Evolutionary conservation across 2,113 vertebrate genomes (phyloP).

Genomic region (Furnarius figulus): DNA sequence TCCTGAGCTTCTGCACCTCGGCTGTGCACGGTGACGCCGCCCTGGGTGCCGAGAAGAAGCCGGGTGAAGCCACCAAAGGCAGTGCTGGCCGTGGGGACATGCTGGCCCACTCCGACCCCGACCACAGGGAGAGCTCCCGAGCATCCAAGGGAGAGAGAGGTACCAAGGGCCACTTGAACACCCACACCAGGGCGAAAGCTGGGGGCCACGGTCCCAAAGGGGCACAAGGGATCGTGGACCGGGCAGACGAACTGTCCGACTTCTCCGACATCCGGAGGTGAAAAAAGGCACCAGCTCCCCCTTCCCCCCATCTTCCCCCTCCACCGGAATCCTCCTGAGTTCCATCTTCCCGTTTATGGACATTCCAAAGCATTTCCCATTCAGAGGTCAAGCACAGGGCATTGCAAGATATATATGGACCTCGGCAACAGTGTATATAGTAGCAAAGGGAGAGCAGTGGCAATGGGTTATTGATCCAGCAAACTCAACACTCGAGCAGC

Average conservation of each 20-base stretch:
- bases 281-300: conserved; percentile 69
- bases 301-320: background rate
- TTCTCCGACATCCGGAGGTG: conserved; percentile 93
- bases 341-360: conserved; percentile 83
- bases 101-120: conserved; percentile 57
- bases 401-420: conserved; percentile 79
- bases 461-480: conserved; percentile 25
- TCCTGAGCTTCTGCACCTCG: conserved; percentile 89
- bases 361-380: conserved; percentile 95
- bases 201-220: conserved; percentile 78
- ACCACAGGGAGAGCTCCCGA: conserved; percentile 74
- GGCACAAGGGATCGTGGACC: conserved; percentile 76
- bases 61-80: conserved; percentile 33
- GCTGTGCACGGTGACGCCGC: conserved; percentile 61
- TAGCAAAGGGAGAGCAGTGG: conserved; percentile 69
- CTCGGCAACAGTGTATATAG: conserved; percentile 61
- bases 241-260: conserved; percentile 85
- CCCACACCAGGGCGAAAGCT: conserved; percentile 75
- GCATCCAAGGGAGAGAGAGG: conserved; percentile 82
- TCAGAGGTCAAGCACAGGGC: conserved; percentile 86
- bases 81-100: conserved; percentile 55
- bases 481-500: background rate
- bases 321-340: conserved; percentile 55
- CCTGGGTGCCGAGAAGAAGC: conserved; percentile 66
- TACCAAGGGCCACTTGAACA: conserved; percentile 75